Conservation (phyloP, 1,140 invertebrate genomes). For the Eumaeus atala region DNA sequence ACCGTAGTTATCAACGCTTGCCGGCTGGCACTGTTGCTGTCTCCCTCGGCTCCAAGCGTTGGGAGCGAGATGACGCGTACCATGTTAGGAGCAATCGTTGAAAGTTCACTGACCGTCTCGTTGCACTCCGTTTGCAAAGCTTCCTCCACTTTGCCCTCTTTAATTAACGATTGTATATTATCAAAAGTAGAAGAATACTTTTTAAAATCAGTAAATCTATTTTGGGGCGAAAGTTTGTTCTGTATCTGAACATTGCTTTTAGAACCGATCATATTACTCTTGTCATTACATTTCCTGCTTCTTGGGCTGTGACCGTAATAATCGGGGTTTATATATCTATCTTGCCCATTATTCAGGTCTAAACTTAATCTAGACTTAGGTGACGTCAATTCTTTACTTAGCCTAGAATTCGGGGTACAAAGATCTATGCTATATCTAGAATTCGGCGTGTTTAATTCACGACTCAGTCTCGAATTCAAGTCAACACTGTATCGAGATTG, state of each 20-base stretch:
- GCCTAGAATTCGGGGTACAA: conserved; percentile 72
- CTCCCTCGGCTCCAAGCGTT: conserved; percentile 75
- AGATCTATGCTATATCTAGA: conserved; percentile 78
- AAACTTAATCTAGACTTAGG: conserved; percentile 76
- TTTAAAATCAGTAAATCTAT: conserved; percentile 76
- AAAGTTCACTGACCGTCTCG: conserved; percentile 72
- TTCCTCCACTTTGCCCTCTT: conserved; percentile 78
- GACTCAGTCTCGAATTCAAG: conserved; percentile 73
- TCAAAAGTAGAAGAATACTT: conserved; percentile 86
- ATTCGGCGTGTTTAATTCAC: conserved; percentile 75
- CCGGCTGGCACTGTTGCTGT: conserved; percentile 51
- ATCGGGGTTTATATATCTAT: conserved; percentile 72
- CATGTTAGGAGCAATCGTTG: conserved; percentile 76
- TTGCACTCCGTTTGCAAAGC: conserved; percentile 58
- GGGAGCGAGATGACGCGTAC: conserved; percentile 81
- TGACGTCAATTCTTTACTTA: conserved; percentile 75
- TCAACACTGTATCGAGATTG: conserved; percentile 75
- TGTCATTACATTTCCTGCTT: conserved; percentile 66
- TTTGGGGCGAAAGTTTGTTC: conserved; percentile 71
- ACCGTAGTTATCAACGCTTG: conserved; percentile 73
- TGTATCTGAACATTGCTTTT: conserved; percentile 60
- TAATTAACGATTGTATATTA: conserved; percentile 83
- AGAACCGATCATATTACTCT: conserved; percentile 38
- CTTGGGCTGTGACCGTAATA: conserved; percentile 71
- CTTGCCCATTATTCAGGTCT: conserved; percentile 74